These are phyloP conservation scores for Tetragonula clypearis DNA, from an alignment of 1,140 invertebrate species.

Conservation along the genomic window DNA sequence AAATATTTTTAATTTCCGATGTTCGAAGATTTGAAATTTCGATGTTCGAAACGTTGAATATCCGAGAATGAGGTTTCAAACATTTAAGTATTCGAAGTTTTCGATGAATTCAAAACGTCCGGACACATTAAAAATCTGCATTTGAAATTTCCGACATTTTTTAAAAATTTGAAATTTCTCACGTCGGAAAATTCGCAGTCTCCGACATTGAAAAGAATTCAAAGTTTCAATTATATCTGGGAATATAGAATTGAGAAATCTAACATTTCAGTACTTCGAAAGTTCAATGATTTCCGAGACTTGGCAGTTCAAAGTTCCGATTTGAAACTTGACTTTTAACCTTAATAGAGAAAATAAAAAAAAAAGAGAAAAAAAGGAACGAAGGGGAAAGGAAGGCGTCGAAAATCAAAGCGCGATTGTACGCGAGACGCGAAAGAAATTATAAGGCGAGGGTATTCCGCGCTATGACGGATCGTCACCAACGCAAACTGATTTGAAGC, in stretches of 20 bases:
- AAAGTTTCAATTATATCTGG: no score
- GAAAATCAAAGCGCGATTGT: conserved; percentile 55
- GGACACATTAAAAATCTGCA: no score
- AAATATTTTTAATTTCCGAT: no score
- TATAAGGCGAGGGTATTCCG: conserved; percentile 50
- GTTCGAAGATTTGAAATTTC: neutral
- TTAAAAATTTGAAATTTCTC: neutral
- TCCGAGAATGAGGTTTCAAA: no score
- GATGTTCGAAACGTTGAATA: neutral
- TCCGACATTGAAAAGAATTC: rapidly evolving
- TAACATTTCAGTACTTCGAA: no score
- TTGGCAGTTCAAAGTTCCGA: neutral
- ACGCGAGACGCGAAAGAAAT: conserved; percentile 54
- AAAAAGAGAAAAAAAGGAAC: neutral
- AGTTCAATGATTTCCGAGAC: neutral
- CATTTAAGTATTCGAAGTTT: no score
- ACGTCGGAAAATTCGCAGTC: neutral
- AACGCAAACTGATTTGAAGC: conserved; percentile 75
- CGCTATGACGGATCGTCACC: conserved; percentile 63
- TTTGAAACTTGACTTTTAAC: neutral
- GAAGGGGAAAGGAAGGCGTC: conserved; percentile 55
- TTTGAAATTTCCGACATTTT: neutral
- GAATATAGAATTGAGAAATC: no score
- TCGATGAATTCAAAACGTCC: no score
- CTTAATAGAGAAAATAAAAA: neutral